Conservation (phyloP, 64 coral and sea anemone genomes). For the Pocillopora verrucosa region DNA sequence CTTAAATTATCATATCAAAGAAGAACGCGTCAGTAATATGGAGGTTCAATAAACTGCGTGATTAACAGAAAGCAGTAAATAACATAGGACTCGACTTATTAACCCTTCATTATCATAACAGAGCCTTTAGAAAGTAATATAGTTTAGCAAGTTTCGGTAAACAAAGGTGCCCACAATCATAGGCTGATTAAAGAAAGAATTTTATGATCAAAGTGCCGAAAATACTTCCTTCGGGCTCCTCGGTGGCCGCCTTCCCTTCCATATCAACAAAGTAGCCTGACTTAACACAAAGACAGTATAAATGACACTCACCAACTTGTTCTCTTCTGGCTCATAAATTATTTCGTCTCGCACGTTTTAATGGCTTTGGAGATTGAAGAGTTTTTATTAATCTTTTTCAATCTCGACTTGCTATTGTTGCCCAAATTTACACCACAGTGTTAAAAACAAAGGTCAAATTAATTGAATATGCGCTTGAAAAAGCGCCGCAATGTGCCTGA, state of each 20-base stretch:
- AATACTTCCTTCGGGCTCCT: not conserved
- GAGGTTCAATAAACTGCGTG: slow-evolving; percentile 10
- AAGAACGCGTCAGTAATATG: slow-evolving; percentile 10
- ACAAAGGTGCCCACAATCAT: slow-evolving; percentile 18
- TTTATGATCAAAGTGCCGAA: slow-evolving; percentile 37
- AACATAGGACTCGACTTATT: slow-evolving; percentile 31
- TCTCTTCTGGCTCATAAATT: slow-evolving; percentile 28
- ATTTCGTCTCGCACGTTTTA: not conserved
- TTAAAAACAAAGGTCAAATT: slow-evolving; percentile 85
- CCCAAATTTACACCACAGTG: slow-evolving; percentile 84
- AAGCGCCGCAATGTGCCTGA: slow-evolving; percentile 7
- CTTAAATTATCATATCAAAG: slow-evolving; percentile 41
- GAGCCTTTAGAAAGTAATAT: slow-evolving; percentile 20
- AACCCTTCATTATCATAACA: slow-evolving; percentile 35
- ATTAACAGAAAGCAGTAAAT: slow-evolving; percentile 42
- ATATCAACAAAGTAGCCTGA: not conserved
- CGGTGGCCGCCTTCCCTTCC: not conserved
- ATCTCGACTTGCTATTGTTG: slow-evolving; percentile 64
- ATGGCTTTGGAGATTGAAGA: not conserved
- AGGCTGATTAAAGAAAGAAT: slow-evolving; percentile 13
- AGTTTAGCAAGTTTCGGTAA: slow-evolving; percentile 25
- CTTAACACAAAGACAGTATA: not conserved
- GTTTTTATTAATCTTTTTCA: slow-evolving; percentile 61
- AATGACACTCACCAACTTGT: slow-evolving; percentile 32
- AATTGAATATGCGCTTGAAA: slow-evolving; percentile 61